phyloP scores from a whole-genome alignment of 2,113 vertebrate species.

The Cyphomyrus discorhynchus region DNA sequence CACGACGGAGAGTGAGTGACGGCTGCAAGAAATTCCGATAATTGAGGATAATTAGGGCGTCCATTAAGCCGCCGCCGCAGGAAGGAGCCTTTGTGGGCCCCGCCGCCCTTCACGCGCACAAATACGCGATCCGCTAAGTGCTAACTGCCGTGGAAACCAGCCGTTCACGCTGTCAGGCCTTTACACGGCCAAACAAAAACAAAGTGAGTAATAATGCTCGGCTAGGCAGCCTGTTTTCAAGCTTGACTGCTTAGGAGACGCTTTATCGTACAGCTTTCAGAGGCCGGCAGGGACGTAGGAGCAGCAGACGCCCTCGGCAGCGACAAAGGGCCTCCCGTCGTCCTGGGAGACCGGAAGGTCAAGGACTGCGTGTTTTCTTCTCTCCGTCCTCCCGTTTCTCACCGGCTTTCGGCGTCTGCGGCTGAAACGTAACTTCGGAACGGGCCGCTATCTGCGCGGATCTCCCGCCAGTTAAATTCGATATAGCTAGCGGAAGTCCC shows the following conservation, averaged over 20 bases:
- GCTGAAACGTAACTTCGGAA: neutral
- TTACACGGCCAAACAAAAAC: neutral
- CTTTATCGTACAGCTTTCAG: neutral
- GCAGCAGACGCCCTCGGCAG: neutral
- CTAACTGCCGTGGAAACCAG: neutral
- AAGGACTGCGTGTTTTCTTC: neutral
- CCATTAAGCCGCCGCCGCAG: neutral
- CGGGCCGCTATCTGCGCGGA: neutral
- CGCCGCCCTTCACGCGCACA: neutral
- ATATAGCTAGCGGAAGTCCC: neutral
- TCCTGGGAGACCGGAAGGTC: neutral
- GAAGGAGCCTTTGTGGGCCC: neutral
- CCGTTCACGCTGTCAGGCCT: neutral
- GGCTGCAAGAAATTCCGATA: neutral
- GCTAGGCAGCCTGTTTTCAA: neutral
- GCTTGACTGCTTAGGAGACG: neutral
- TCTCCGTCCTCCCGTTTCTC: neutral
- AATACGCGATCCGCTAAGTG: neutral
- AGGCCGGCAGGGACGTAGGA: neutral
- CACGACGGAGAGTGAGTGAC: neutral
- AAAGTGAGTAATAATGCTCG: neutral
- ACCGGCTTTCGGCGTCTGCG: neutral
- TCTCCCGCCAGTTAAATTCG: neutral
- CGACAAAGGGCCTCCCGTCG: neutral
- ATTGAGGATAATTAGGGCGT: neutral